Evolutionary conservation across 2,113 vertebrate genomes (phyloP).

Genomic region (Syngnathus typhle): DNA sequence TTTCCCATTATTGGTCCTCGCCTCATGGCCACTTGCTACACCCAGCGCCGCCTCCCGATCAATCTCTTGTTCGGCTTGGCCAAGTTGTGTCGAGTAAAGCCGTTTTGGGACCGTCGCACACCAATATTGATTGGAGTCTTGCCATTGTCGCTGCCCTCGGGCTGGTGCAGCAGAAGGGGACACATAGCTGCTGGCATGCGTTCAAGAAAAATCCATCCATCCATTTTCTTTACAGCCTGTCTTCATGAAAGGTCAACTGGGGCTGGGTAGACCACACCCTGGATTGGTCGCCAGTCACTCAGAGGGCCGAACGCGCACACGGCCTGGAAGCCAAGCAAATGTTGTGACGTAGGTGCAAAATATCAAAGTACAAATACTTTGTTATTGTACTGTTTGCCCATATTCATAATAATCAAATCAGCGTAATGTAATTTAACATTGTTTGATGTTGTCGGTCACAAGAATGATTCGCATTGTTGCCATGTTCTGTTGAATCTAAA

Average conservation of each 20-base stretch:
- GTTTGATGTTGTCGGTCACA: no score
- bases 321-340: no score
- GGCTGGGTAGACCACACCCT: neutral
- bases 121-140: constrained; percentile 41
- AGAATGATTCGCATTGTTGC: no score
- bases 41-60: constrained; percentile 11
- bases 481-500: no score
- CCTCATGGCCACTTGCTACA: neutral
- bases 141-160: constrained; percentile 59
- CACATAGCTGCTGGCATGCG: constrained; percentile 56
- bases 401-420: no score
- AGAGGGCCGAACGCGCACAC: neutral
- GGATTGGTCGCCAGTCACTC: neutral
- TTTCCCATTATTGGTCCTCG: no score
- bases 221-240: neutral
- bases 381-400: no score
- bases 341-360: no score
- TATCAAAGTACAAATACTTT: no score
- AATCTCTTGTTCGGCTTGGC: constrained; percentile 26
- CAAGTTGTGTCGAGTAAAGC: constrained; percentile 7
- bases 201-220: neutral
- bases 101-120: constrained; percentile 4
- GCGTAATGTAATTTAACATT: no score
- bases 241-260: neutral
- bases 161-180: constrained; percentile 57